Percentiles rank a stretch among this genome's conserved stretches.
Conservation (phyloP, 1,140 invertebrate species). For the Lasioglossum albipes region DNA sequence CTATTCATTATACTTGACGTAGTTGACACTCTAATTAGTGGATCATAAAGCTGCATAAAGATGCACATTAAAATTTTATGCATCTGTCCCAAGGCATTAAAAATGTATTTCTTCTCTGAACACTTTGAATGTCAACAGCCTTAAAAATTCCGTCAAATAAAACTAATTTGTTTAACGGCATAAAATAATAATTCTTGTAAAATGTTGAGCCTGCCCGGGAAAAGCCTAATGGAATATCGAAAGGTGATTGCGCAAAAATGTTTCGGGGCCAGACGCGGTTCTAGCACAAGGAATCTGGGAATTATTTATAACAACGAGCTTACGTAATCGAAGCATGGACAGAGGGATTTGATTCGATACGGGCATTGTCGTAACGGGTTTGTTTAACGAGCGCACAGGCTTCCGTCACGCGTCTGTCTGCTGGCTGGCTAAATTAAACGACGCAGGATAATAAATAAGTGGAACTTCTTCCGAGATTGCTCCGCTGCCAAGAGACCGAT, state of each 20-base stretch:
- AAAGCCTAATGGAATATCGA: too few relatives aligned
- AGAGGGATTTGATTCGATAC: conserved; percentile 12
- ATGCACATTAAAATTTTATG: too few relatives aligned
- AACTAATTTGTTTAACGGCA: too few relatives aligned
- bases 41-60: too few relatives aligned
- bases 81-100: too few relatives aligned
- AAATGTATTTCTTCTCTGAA: too few relatives aligned
- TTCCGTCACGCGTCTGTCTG: neutral
- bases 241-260: neutral
- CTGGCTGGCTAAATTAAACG: neutral
- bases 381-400: neutral
- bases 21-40: too few relatives aligned
- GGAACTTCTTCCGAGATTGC: conserved; percentile 9
- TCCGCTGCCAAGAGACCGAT: neutral
- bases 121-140: too few relatives aligned
- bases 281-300: neutral
- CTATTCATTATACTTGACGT: too few relatives aligned
- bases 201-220: too few relatives aligned
- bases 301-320: conserved; percentile 14
- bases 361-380: conserved; percentile 7
- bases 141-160: too few relatives aligned
- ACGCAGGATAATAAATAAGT: conserved; percentile 12
- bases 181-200: too few relatives aligned
- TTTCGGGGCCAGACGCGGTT: neutral
- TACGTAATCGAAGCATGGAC: conserved; percentile 4